A percentile compares a stretch with the other conserved stretches of the same genome.
Conservation (phyloP, 2,797 vertebrate species). For the Melanotaenia pygmaea region DNA sequence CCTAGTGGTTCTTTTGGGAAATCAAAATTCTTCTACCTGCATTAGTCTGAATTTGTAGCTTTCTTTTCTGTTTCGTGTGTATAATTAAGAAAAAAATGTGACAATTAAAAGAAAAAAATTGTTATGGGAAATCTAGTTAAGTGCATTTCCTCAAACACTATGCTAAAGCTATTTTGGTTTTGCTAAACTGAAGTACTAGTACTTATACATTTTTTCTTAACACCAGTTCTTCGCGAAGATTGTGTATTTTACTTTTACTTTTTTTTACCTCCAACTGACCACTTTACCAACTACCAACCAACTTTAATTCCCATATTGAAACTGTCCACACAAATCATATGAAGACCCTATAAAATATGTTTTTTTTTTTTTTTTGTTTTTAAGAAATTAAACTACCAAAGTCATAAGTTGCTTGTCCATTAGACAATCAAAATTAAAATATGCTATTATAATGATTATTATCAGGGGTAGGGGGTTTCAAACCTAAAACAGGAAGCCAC, state of each 20-base stretch:
- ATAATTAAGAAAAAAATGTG: neutral
- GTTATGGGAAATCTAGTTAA: neutral
- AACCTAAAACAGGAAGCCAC: neutral
- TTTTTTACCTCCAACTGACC: too few species aligned
- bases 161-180: neutral
- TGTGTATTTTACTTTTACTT: too few species aligned
- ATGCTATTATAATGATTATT: too few species aligned
- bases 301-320: neutral
- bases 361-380: too few species aligned
- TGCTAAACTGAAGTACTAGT: neutral
- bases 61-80: neutral
- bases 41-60: neutral
- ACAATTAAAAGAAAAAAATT: neutral
- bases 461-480: neutral
- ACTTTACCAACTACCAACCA: neutral
- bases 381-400: neutral
- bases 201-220: neutral
- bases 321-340: neutral
- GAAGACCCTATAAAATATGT: neutral
- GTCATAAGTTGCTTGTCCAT: neutral
- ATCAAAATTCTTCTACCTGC: neutral
- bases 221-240: too few species aligned
- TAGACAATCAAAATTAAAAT: neutral
- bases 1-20: slow-evolving; percentile 18
- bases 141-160: neutral